Conservation (phyloP, 2,888 invertebrate genomes). For the Petrolisthes manimaculis region DNA sequence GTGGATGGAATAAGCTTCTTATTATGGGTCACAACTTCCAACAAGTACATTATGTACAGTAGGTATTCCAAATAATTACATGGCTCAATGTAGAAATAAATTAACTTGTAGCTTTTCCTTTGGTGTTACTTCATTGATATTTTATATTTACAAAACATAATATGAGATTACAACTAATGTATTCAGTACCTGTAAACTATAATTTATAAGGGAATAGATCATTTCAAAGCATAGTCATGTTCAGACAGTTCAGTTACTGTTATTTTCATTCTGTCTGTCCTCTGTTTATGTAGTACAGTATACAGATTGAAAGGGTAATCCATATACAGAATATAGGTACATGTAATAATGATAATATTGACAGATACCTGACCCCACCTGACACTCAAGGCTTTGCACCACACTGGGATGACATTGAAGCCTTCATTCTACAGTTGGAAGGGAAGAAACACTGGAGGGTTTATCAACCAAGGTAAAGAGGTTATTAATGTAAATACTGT, state of each 20-base stretch:
- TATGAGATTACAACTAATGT: no score
- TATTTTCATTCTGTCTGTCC: background rate
- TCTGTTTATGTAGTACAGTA: background rate
- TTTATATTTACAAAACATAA: no score
- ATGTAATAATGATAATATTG: background rate
- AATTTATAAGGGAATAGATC: no score
- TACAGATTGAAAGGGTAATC: background rate
- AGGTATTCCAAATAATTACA: no score
- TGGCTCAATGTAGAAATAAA: no score
- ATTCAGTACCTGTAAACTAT: no score
- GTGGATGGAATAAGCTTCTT: no score
- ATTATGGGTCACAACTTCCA: no score
- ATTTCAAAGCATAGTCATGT: no score
- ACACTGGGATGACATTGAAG: slow-evolving; percentile 99
- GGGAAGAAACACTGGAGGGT: slow-evolving; percentile 95
- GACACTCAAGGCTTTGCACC: slow-evolving; percentile 98
- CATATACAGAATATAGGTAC: background rate
- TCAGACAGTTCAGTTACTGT: background rate
- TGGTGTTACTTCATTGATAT: no score
- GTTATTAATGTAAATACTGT: background rate
- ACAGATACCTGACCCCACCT: slow-evolving; percentile 89
- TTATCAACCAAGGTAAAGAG: slow-evolving; percentile 80
- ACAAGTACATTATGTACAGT: background rate
- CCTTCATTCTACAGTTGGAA: slow-evolving; percentile 95
- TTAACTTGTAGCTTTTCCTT: no score